phyloP scores from a whole-genome alignment of 1,140 invertebrate species.

The Tetragnatha versicolor region DNA sequence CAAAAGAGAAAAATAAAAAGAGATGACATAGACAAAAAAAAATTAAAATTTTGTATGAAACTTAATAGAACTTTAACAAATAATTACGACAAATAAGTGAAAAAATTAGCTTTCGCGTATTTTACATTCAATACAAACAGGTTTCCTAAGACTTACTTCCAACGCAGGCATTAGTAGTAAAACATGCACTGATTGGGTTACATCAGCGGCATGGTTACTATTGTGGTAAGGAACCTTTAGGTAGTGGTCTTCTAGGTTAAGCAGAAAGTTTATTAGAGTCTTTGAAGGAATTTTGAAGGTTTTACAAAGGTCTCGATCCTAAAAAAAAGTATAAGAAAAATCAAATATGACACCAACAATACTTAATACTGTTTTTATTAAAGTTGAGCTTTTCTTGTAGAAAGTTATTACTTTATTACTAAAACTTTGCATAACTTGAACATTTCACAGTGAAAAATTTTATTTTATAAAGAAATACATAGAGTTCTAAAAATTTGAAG shows the following conservation, averaged over 20 bases:
- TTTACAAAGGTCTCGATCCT: slow-evolving; percentile 84
- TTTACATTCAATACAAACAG: too few species aligned
- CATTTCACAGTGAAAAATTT: too few species aligned
- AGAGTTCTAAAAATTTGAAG: too few species aligned
- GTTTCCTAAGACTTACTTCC: slow-evolving; percentile 70
- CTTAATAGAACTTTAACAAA: too few species aligned
- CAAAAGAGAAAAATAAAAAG: too few species aligned
- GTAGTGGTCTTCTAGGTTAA: slow-evolving; percentile 98
- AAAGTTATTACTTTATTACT: too few species aligned
- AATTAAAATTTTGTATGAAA: too few species aligned
- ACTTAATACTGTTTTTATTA: not conserved
- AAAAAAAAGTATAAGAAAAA: not conserved
- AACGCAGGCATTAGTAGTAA: slow-evolving; percentile 79
- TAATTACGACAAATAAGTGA: too few species aligned
- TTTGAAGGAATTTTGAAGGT: slow-evolving; percentile 93
- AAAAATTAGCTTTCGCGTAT: too few species aligned
- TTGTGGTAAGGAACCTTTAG: slow-evolving; percentile 93
- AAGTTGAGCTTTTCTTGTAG: not conserved
- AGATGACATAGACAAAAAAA: too few species aligned
- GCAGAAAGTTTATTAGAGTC: slow-evolving; percentile 93
- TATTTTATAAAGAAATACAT: too few species aligned
- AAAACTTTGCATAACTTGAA: too few species aligned
- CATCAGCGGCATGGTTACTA: slow-evolving; percentile 93
- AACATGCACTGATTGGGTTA: slow-evolving; percentile 93
- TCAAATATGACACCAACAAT: not conserved